phyloP scores from a whole-genome alignment of 2,113 vertebrate genomes.

The Rafetus swinhoei region DNA sequence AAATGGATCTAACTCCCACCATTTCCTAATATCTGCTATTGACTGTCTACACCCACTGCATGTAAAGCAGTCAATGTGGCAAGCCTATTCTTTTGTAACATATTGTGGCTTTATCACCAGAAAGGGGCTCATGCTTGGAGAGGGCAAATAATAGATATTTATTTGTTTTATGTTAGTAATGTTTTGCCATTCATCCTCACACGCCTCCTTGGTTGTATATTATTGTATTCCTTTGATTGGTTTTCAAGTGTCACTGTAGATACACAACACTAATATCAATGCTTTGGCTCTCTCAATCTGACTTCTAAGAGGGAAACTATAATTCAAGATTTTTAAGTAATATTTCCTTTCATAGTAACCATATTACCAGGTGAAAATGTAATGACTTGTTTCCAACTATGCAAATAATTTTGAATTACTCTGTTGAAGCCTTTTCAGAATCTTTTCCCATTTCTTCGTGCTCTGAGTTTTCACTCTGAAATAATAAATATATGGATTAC shows the following conservation, averaged over 20 bases:
- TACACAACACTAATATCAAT: not conserved
- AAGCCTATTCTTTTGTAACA: not conserved
- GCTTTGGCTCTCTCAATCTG: not conserved
- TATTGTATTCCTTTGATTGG: not conserved
- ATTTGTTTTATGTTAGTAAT: not conserved
- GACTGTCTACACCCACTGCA: not conserved
- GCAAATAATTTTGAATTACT: slow-evolving; percentile 52
- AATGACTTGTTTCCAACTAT: slow-evolving; percentile 42
- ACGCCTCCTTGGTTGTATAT: not conserved
- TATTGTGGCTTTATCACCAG: not conserved
- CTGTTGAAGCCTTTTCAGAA: slow-evolving; percentile 26
- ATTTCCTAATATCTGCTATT: not conserved
- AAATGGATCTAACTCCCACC: not conserved
- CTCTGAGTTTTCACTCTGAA: slow-evolving; percentile 23
- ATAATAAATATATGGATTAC: not conserved
- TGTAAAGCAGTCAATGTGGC: not conserved
- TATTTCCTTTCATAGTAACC: slow-evolving; percentile 8
- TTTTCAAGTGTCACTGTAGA: not conserved
- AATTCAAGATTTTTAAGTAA: not conserved
- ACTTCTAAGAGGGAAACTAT: not conserved
- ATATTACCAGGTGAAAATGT: slow-evolving; percentile 24
- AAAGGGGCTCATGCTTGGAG: not conserved
- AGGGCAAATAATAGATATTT: not conserved
- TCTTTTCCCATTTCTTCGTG: slow-evolving; percentile 13
- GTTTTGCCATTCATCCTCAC: not conserved